These are phyloP conservation scores for Oxytorus armatus DNA, from an alignment of 2,888 invertebrate species.

Conservation along the genomic window DNA sequence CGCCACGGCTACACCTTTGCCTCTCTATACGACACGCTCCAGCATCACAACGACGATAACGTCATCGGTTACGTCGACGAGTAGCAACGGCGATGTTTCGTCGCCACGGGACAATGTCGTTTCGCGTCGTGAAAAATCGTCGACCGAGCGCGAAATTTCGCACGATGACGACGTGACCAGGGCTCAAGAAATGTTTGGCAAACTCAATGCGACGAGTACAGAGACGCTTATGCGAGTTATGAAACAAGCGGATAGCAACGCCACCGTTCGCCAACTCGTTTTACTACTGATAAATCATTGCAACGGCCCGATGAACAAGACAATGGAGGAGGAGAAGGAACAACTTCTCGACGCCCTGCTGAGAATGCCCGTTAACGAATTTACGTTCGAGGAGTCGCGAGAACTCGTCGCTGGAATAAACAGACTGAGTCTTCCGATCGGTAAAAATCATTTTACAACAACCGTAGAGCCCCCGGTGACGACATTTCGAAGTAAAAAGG, in stretches of 20 bases:
- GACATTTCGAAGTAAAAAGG: slow-evolving; percentile 78
- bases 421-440: slow-evolving; percentile 75
- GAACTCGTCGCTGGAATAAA: slow-evolving; percentile 80
- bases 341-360: slow-evolving; percentile 89
- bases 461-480: slow-evolving; percentile 76
- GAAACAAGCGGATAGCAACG: slow-evolving; percentile 92
- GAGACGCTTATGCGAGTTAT: slow-evolving; percentile 91
- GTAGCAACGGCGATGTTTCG: slow-evolving; percentile 53
- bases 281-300: slow-evolving; percentile 92
- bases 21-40: slow-evolving; percentile 78
- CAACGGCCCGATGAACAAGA: slow-evolving; percentile 89
- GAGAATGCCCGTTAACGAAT: slow-evolving; percentile 86
- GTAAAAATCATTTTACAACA: slow-evolving; percentile 65
- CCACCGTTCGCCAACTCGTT: slow-evolving; percentile 90
- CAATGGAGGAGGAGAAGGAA: slow-evolving; percentile 89
- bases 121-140: slow-evolving; percentile 12
- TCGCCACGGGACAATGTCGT: slow-evolving; percentile 40
- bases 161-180: slow-evolving; percentile 88
- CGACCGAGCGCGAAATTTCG: slow-evolving; percentile 78
- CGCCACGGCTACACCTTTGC: slow-evolving; percentile 76
- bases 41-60: slow-evolving; percentile 79
- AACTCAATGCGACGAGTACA: slow-evolving; percentile 90
- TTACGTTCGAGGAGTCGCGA: slow-evolving; percentile 83
- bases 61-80: slow-evolving; percentile 77
- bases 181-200: slow-evolving; percentile 91